Percentiles rank a stretch among this genome's conserved stretches.
Evolutionary conservation across 37 sponge, comb jelly and placozoan species (phyloP).

Genomic region (Lycopodina hypogea): DNA sequence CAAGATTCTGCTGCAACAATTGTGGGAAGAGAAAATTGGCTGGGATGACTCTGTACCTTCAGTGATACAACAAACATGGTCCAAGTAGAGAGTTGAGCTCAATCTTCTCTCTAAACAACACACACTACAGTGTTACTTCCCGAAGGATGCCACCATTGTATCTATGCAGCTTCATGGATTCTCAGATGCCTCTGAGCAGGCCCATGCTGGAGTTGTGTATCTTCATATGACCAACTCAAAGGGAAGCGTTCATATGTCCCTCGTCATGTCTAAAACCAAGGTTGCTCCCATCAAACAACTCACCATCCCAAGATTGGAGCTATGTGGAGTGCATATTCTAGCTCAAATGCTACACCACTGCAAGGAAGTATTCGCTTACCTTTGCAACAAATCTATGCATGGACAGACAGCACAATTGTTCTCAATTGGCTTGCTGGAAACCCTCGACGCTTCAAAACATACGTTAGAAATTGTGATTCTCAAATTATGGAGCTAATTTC

Average conservation of each 20-base stretch:
- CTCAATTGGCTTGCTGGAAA: not conserved
- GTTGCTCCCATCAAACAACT: slow-evolving; percentile 1
- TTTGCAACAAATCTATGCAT: not conserved
- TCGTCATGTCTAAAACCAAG: not conserved
- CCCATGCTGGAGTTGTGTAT: not conserved
- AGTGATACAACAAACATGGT: not conserved
- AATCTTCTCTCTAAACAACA: not conserved
- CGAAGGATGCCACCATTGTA: not conserved
- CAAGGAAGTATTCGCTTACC: not conserved
- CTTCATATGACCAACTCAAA: not conserved
- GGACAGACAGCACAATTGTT: slow-evolving; percentile 8
- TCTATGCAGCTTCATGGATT: not conserved
- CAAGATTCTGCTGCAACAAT: not conserved
- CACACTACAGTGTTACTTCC: not conserved
- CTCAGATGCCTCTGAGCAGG: not conserved
- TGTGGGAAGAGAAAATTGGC: not conserved
- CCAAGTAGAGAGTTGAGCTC: not conserved
- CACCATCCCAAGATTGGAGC: not conserved
- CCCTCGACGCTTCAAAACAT: not conserved
- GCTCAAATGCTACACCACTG: not conserved
- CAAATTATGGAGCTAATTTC: not conserved
- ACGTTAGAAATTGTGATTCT: not conserved
- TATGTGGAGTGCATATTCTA: not conserved
- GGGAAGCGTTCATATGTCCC: not conserved
- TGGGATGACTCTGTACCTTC: slow-evolving; percentile 1